A percentile compares a stretch with the other conserved stretches of the same genome.
phyloP scores from a whole-genome alignment of 2,797 vertebrate genomes.

The Mus caroli region DNA sequence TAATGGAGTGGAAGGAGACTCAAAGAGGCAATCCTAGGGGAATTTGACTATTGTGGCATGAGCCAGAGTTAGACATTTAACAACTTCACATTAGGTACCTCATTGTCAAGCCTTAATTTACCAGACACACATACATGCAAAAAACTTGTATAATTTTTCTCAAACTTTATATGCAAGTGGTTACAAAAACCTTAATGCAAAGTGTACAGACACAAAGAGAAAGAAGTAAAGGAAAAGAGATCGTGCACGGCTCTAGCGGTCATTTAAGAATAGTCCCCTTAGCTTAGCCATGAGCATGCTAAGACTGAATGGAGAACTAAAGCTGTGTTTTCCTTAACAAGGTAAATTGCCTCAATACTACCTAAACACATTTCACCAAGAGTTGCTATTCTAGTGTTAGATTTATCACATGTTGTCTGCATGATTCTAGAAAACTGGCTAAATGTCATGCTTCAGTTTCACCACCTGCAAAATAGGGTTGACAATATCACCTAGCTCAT shows the following conservation, averaged over 20 bases:
- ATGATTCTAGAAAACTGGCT: neutral
- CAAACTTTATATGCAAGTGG: neutral
- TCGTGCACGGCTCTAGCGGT: neutral
- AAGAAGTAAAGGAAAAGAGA: neutral
- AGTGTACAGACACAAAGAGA: neutral
- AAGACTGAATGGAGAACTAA: neutral
- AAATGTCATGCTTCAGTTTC: neutral
- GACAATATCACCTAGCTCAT: neutral
- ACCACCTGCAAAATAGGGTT: neutral
- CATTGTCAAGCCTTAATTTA: neutral
- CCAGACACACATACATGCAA: neutral
- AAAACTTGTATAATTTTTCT: slow-evolving; percentile 4
- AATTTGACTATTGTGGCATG: slow-evolving; percentile 71
- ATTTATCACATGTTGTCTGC: neutral
- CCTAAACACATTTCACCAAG: neutral
- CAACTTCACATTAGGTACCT: neutral
- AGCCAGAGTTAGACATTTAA: slow-evolving; percentile 77
- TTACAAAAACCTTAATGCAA: slow-evolving; percentile 9
- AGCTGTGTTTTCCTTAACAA: neutral
- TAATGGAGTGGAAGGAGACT: slow-evolving; percentile 81
- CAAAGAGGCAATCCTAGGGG: slow-evolving; percentile 72
- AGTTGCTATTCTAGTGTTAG: neutral
- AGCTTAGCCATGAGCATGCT: neutral
- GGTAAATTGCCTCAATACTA: neutral
- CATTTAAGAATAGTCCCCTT: neutral